Percentiles rank a stretch among this genome's conserved stretches.
Conservation (phyloP, 2,888 invertebrate species). For the Ennomos quercinarius region DNA sequence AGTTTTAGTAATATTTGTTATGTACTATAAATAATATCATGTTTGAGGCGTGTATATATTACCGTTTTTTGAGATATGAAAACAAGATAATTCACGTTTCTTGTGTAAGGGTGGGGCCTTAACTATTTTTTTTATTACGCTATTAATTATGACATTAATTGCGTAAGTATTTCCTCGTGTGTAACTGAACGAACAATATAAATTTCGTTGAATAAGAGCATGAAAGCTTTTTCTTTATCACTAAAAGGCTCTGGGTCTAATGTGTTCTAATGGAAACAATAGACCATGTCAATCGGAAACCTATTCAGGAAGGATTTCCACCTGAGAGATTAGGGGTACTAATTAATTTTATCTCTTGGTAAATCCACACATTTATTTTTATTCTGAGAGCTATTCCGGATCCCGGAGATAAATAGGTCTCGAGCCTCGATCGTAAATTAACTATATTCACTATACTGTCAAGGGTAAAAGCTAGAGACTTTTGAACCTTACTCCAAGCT, state of each 20-base stretch:
- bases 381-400: constrained; percentile 32
- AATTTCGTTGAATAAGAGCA: too few relatives aligned
- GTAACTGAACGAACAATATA: too few relatives aligned
- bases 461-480: constrained; percentile 6
- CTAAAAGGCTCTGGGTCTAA: constrained; percentile 1
- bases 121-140: too few relatives aligned
- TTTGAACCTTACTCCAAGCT: constrained; percentile 4
- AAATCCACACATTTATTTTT: constrained; percentile 33
- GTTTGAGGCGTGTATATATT: too few relatives aligned
- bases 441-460: constrained; percentile 32
- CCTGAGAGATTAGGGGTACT: constrained; percentile 33
- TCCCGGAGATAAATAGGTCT: constrained; percentile 37
- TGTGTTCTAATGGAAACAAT: constrained; percentile 21
- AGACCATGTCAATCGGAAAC: constrained; percentile 7
- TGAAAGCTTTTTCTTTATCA: too few relatives aligned
- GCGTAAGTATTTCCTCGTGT: too few relatives aligned
- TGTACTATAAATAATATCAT: too few relatives aligned
- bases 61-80: too few relatives aligned
- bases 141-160: too few relatives aligned
- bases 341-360: constrained; percentile 41
- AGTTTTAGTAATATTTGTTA: too few relatives aligned
- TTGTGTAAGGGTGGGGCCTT: too few relatives aligned
- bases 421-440: constrained; percentile 37
- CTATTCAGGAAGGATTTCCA: constrained; percentile 21
- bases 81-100: too few relatives aligned